Conservation (phyloP, 2,797 vertebrate species). For the Microcaecilia unicolor region DNA sequence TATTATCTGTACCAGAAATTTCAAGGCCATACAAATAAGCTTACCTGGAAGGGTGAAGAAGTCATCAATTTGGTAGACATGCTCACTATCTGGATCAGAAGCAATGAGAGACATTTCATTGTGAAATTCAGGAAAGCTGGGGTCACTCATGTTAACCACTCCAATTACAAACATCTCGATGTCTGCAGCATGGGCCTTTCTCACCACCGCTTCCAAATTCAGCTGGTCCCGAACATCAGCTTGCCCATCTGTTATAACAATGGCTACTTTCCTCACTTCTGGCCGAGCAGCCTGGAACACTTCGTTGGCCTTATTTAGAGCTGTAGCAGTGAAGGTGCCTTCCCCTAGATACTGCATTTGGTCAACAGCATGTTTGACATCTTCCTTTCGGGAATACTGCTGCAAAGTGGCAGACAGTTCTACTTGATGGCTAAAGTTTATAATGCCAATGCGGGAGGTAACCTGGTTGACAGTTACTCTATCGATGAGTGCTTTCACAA, state of each 20-base stretch:
- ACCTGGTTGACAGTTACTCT: constrained; percentile 36
- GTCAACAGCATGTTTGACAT: constrained; percentile 54
- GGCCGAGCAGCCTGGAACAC: constrained; percentile 51
- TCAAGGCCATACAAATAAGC: not conserved
- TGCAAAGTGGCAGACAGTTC: constrained; percentile 56
- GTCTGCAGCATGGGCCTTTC: constrained; percentile 29
- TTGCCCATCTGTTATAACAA: constrained; percentile 72
- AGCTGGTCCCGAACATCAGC: constrained; percentile 54
- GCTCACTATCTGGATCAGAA: constrained; percentile 62
- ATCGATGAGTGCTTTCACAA: constrained; percentile 64
- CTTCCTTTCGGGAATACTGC: constrained; percentile 44
- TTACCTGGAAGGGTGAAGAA: constrained; percentile 51
- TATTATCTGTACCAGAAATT: too few species aligned
- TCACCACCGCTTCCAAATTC: constrained; percentile 42
- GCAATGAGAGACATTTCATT: constrained; percentile 71
- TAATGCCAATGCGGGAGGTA: constrained; percentile 55
- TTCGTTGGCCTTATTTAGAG: constrained; percentile 52
- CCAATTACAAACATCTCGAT: constrained; percentile 74
- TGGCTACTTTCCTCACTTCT: constrained; percentile 57
- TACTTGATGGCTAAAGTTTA: constrained; percentile 70
- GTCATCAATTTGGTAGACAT: constrained; percentile 68
- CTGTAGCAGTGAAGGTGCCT: constrained; percentile 71
- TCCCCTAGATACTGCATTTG: constrained; percentile 73
- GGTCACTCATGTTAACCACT: constrained; percentile 56
- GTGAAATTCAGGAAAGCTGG: constrained; percentile 49